These are phyloP conservation scores for Nyctalus aviator DNA, from an alignment of 2,797 vertebrate genomes.

Conservation along the genomic window DNA sequence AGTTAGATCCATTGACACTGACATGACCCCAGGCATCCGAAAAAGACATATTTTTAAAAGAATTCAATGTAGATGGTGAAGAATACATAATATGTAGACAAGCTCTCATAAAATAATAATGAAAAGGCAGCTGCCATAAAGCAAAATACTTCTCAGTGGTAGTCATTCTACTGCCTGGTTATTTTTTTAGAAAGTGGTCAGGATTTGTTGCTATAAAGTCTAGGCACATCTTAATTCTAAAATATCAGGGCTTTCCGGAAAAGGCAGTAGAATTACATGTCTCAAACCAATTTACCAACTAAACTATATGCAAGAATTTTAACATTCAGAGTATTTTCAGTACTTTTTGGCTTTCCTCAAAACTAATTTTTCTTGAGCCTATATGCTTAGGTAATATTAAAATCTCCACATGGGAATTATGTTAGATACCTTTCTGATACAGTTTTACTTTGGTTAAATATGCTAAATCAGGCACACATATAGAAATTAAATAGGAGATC, in stretches of 20 bases:
- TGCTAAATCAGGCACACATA: slow-evolving; percentile 62
- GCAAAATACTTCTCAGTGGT: slow-evolving; percentile 39
- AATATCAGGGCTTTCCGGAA: slow-evolving; percentile 37
- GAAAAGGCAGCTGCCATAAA: slow-evolving; percentile 50
- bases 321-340: slow-evolving; percentile 39
- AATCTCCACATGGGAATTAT: slow-evolving; percentile 25
- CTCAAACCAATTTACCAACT: slow-evolving; percentile 50
- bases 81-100: slow-evolving; percentile 46
- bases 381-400: slow-evolving; percentile 42
- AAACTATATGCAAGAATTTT: slow-evolving; percentile 10
- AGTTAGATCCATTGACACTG: slow-evolving; percentile 41
- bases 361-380: slow-evolving; percentile 50
- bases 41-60: slow-evolving; percentile 64
- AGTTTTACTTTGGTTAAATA: slow-evolving; percentile 73
- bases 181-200: slow-evolving; percentile 50
- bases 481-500: slow-evolving; percentile 61
- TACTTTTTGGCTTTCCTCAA: slow-evolving; percentile 31
- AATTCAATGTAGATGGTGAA: slow-evolving; percentile 51
- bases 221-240: slow-evolving; percentile 57
- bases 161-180: slow-evolving; percentile 53
- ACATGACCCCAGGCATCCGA: slow-evolving; percentile 57
- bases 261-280: slow-evolving; percentile 45
- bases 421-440: slow-evolving; percentile 43
- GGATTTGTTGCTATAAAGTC: slow-evolving; percentile 48
- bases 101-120: slow-evolving; percentile 62